phyloP scores from a whole-genome alignment of 2,113 vertebrate genomes.

The Tympanuchus pallidicinctus region DNA sequence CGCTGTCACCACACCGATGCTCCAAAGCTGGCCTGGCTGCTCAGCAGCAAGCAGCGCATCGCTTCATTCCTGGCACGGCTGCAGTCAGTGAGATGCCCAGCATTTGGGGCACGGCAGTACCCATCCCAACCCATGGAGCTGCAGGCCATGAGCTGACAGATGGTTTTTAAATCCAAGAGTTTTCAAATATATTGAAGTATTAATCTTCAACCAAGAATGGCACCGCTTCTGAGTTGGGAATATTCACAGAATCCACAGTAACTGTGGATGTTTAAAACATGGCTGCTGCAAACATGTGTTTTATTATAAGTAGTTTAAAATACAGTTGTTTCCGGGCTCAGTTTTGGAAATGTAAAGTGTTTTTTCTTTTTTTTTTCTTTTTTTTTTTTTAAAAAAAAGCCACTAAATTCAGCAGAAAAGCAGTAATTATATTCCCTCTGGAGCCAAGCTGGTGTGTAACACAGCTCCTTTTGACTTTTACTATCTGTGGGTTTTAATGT shows the following conservation, averaged over 20 bases:
- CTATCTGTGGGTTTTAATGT: constrained; percentile 72
- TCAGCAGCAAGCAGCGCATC: neutral
- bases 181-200: neutral
- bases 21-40: neutral
- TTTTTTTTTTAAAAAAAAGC: neutral
- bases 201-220: neutral
- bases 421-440: constrained; percentile 56
- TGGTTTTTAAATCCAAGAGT: neutral
- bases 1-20: neutral
- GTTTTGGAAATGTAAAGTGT: constrained; percentile 24
- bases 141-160: neutral
- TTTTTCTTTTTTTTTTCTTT: too few relatives aligned
- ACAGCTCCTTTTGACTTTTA: constrained; percentile 67
- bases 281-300: constrained; percentile 4
- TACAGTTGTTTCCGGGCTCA: constrained; percentile 20
- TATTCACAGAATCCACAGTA: neutral
- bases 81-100: too few relatives aligned
- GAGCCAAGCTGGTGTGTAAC: constrained; percentile 49
- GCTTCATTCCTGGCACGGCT: neutral
- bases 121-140: neutral
- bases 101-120: neutral
- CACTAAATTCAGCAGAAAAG: constrained; percentile 45
- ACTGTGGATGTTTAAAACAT: neutral
- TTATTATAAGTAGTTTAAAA: neutral
- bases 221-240: neutral